Percentiles rank a stretch among this genome's conserved stretches.
Evolutionary conservation across 2,113 vertebrate genomes (phyloP).

Genomic region (Otus sunia): DNA sequence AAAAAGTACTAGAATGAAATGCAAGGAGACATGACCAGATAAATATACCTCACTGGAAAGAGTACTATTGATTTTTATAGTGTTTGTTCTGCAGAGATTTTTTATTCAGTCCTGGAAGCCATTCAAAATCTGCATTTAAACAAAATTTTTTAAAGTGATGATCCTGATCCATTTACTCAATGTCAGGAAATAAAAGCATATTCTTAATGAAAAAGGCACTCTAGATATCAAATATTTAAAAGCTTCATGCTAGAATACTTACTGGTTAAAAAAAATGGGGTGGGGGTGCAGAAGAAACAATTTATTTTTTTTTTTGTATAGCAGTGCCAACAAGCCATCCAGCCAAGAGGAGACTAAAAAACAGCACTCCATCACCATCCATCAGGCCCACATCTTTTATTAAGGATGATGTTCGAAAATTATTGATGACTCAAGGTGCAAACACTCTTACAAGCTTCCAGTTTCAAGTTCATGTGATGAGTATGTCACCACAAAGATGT

Average conservation of each 20-base stretch:
- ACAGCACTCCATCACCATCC: not conserved
- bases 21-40: conserved; percentile 11
- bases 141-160: conserved; percentile 29
- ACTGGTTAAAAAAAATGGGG: not conserved
- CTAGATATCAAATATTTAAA: conserved; percentile 53
- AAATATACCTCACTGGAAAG: conserved; percentile 12
- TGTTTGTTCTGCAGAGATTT: conserved; percentile 41
- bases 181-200: conserved; percentile 18
- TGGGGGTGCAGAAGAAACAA: not conserved
- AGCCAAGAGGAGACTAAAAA: conserved; percentile 1
- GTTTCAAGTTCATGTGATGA: not conserved
- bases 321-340: not conserved
- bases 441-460: not conserved
- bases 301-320: not conserved
- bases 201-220: conserved; percentile 54
- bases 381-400: not conserved
- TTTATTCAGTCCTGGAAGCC: conserved; percentile 24
- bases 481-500: not conserved
- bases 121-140: conserved; percentile 59
- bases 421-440: not conserved
- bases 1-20: conserved; percentile 8
- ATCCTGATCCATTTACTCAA: conserved; percentile 34
- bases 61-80: conserved; percentile 30
- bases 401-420: not conserved
- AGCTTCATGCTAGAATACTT: conserved; percentile 5